phyloP scores from a whole-genome alignment of 2,113 vertebrate genomes.

The Pelodiscus sinensis region DNA sequence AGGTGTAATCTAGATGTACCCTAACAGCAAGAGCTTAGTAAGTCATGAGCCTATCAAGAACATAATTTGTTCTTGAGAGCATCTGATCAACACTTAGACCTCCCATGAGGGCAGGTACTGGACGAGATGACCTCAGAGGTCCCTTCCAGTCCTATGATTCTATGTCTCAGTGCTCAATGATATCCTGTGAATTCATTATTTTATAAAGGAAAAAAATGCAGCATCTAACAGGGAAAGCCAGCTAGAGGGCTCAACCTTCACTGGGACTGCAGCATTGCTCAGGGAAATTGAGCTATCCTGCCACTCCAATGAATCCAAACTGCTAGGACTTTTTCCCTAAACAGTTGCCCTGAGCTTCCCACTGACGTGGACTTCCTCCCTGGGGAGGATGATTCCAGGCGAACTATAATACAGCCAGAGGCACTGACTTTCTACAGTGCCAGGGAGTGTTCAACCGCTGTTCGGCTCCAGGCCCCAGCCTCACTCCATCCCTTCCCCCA shows the following conservation, averaged over 20 bases:
- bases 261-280: neutral
- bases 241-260: conserved; percentile 21
- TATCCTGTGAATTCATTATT: conserved; percentile 60
- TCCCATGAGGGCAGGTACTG: too few species aligned
- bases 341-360: neutral
- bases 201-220: conserved; percentile 62
- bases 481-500: too few species aligned
- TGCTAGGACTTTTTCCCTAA: neutral
- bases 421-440: too few species aligned
- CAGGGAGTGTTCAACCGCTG: too few species aligned
- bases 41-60: conserved; percentile 62
- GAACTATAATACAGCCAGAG: neutral
- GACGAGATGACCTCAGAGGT: too few species aligned
- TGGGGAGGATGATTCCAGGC: neutral
- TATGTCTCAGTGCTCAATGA: conserved; percentile 19
- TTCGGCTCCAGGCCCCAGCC: too few species aligned
- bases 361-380: too few species aligned
- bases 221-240: conserved; percentile 55
- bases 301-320: neutral
- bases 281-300: rapidly evolving
- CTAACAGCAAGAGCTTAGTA: conserved; percentile 69
- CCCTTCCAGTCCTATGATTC: too few species aligned
- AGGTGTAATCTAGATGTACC: too few species aligned
- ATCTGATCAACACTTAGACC: conserved; percentile 5
- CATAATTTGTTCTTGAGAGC: conserved; percentile 80